These are phyloP conservation scores for Chaetodon trifascialis DNA, from an alignment of 2,113 vertebrate species.

Conservation along the genomic window DNA sequence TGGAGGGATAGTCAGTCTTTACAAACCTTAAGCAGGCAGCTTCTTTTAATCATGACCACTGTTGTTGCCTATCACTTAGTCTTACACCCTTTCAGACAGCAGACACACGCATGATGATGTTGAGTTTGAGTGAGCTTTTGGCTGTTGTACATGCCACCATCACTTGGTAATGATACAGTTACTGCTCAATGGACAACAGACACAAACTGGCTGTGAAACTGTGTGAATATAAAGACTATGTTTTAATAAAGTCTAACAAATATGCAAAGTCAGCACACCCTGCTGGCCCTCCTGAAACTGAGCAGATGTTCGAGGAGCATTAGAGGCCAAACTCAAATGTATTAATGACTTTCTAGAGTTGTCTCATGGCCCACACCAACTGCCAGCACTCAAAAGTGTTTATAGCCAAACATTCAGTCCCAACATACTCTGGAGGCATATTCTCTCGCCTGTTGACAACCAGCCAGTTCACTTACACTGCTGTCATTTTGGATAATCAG, in stretches of 20 bases:
- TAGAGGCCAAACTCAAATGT: background rate
- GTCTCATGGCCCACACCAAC: background rate
- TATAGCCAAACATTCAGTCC: background rate
- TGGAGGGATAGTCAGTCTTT: too few relatives aligned
- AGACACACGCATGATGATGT: too few relatives aligned
- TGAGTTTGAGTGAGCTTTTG: too few relatives aligned
- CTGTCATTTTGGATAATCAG: slow-evolving; percentile 25
- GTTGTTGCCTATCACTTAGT: too few relatives aligned
- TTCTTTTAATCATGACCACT: too few relatives aligned
- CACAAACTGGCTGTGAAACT: too few relatives aligned
- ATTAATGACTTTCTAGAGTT: background rate
- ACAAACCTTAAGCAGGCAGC: too few relatives aligned
- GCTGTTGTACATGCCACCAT: too few relatives aligned
- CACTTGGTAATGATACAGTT: too few relatives aligned
- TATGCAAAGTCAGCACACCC: background rate
- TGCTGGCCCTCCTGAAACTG: background rate
- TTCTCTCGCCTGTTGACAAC: slow-evolving; percentile 5
- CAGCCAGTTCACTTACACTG: slow-evolving; percentile 7
- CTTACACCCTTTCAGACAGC: too few relatives aligned
- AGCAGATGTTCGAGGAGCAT: background rate
- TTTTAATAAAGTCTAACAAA: background rate
- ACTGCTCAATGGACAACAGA: too few relatives aligned
- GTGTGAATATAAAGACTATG: background rate
- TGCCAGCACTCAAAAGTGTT: slow-evolving; percentile 28
- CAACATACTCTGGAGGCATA: background rate